Conservation (phyloP, 1,140 invertebrate genomes). For the Physella acuta region DNA sequence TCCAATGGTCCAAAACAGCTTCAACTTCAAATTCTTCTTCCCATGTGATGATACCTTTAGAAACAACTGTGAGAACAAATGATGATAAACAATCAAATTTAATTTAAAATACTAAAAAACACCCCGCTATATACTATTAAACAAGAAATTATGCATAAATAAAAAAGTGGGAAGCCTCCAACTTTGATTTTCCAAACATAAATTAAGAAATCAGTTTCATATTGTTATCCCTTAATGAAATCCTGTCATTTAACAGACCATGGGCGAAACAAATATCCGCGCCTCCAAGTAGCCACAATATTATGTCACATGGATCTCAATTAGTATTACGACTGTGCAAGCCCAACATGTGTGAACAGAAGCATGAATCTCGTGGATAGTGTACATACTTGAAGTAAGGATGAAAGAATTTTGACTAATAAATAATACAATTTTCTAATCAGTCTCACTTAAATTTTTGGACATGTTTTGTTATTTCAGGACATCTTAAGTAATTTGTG, state of each 20-base stretch:
- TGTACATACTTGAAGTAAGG: no score
- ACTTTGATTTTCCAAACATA: neutral
- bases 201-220: neutral
- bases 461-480: no score
- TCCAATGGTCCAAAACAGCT: conserved; percentile 45
- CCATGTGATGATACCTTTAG: conserved; percentile 49
- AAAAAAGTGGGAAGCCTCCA: neutral
- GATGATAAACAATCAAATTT: neutral
- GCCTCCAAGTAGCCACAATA: neutral
- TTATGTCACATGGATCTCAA: neutral
- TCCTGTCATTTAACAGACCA: neutral
- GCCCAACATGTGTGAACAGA: no score
- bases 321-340: no score
- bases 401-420: no score
- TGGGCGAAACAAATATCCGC: no score
- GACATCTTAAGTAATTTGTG: no score
- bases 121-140: neutral
- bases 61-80: conserved; percentile 45
- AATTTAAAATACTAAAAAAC: neutral
- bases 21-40: conserved; percentile 56
- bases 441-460: no score
- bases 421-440: no score
- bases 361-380: no score
- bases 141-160: neutral
- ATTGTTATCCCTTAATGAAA: neutral